Base-by-base conservation (phyloP, 2,113 vertebrate genomes). In the Strix uralensis region DNA sequence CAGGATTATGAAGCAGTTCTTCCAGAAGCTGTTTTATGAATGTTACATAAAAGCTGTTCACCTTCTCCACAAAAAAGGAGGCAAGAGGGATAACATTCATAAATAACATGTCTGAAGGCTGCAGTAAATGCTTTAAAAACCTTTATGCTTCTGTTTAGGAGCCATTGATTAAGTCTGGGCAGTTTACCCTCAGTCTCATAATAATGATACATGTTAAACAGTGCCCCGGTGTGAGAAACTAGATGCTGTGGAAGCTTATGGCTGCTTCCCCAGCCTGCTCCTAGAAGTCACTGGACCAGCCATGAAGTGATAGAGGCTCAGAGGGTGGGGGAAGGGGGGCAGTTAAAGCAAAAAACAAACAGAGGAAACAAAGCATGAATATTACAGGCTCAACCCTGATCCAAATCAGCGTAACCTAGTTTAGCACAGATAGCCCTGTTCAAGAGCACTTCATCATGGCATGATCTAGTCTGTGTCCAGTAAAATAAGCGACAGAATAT, bases 1-100 rank as follows among this genome's bases (percentile, higher is more conserved):
- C 36, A 73, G 71, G 93, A 93, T 95, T 95, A 95, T 49, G 63
- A 77, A 93, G 66, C 2, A 89, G 58, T 69, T 93, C 54, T 92
- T 88, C 55, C 74, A 92, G 63, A 88, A 92, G 87, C 93, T 96
- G 74, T 73, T 95, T 52, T 77, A 88, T 73, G 38, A 58, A 38
- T 65, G 91, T 93, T 96, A 95, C 55, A 81, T 95, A 94, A 92
- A 88, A 95, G 66, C 88, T 49, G 34, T 93, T 97, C 84, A 94
- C 87, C 67, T 91, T 96, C 66, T 40, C 47, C 47, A 65, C 38
- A 61, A 67, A 90, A 46, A 79, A 61, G 36, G 61, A 93, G 40
- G 11, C 20, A 86, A 81, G 27, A 85, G 34, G 62, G 36, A 90
- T 92, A 83, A 80, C 42, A 42, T 82, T 66, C 25, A 73, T 80